These are phyloP conservation scores for Ellobius talpinus DNA, from an alignment of 2,113 vertebrate species.

Conservation along the genomic window DNA sequence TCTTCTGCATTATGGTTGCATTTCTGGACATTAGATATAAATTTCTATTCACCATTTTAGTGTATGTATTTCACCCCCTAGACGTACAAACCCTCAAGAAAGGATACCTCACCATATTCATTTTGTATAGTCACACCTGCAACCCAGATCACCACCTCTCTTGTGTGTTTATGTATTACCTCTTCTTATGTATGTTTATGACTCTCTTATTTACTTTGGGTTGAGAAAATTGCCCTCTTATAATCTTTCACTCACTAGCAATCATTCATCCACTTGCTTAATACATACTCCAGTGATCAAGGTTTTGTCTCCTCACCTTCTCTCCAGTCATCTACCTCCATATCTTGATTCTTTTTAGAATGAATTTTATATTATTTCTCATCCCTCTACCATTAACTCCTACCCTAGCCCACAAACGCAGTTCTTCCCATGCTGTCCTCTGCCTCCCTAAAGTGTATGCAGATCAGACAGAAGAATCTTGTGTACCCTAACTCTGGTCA, in stretches of 20 bases:
- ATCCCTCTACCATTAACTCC: not conserved
- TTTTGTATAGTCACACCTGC: not conserved
- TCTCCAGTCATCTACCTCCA: not conserved
- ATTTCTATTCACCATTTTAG: not conserved
- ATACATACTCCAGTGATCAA: not conserved
- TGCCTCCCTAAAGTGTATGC: not conserved
- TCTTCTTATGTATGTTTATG: conserved; percentile 11
- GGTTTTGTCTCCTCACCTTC: not conserved
- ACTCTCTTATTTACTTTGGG: not conserved
- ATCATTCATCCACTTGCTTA: not conserved
- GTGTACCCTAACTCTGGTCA: not conserved
- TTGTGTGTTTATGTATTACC: not conserved
- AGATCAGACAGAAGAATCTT: not conserved
- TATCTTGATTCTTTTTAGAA: not conserved
- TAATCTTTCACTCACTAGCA: not conserved
- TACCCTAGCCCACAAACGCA: not conserved
- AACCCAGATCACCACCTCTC: not conserved
- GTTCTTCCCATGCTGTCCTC: not conserved
- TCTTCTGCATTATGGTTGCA: not conserved
- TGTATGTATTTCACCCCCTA: not conserved
- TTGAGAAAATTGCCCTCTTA: not conserved
- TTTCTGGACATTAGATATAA: not conserved
- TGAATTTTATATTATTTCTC: not conserved
- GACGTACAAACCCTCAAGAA: not conserved
- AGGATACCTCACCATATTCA: not conserved